A percentile compares a stretch with the other conserved stretches of the same genome.
phyloP scores from a whole-genome alignment of 2,113 vertebrate genomes.

The Pyrgilauda ruficollis region DNA sequence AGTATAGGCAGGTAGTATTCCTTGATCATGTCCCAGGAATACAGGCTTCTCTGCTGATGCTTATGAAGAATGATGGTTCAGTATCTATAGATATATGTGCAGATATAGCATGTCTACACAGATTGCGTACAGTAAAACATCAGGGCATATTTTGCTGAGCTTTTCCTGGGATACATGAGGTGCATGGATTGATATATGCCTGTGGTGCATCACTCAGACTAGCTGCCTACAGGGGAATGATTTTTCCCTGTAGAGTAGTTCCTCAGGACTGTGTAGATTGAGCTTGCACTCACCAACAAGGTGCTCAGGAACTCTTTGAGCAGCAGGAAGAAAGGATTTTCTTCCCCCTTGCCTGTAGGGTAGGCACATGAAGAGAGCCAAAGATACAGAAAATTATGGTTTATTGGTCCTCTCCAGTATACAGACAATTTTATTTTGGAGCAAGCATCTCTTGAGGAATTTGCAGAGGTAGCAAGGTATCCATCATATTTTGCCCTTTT shows the following conservation, averaged over 20 bases:
- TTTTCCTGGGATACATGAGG: background rate
- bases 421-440: background rate
- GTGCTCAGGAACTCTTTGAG: background rate
- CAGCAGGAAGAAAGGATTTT: background rate
- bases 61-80: background rate
- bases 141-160: background rate
- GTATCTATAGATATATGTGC: background rate
- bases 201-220: background rate
- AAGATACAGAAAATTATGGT: background rate
- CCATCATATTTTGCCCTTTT: background rate
- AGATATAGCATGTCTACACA: background rate
- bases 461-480: background rate
- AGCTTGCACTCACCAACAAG: background rate
- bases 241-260: background rate
- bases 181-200: background rate
- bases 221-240: background rate
- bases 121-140: background rate
- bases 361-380: fast-evolving
- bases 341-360: background rate
- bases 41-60: background rate
- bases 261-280: background rate
- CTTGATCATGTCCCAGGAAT: background rate
- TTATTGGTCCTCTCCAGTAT: background rate
- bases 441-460: background rate
- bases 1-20: background rate